Conservation (phyloP, 2,113 vertebrate species). For the Phasianus colchicus region DNA sequence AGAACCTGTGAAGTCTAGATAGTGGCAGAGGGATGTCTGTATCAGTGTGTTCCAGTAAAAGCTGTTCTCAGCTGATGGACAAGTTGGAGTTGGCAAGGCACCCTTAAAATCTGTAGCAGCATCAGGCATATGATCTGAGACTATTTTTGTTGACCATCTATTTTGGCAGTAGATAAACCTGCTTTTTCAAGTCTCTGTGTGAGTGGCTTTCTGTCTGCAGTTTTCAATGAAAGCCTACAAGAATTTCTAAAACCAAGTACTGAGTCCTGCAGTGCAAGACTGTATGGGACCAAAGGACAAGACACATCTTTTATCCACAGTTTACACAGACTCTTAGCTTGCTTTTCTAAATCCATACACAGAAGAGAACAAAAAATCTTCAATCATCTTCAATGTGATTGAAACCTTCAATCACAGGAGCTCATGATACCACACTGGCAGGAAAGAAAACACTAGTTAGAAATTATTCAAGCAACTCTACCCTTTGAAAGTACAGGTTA, state of each 20-base stretch:
- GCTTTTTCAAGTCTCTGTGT: neutral
- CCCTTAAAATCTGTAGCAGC: neutral
- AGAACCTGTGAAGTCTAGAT: neutral
- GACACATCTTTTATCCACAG: neutral
- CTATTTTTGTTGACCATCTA: neutral
- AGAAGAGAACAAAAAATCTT: neutral
- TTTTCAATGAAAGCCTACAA: neutral
- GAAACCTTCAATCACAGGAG: neutral
- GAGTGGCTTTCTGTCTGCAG: neutral
- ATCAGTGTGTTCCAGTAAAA: neutral
- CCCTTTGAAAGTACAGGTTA: neutral
- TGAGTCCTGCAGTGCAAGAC: neutral
- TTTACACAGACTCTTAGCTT: neutral
- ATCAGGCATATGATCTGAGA: neutral
- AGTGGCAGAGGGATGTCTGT: neutral
- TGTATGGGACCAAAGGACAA: neutral
- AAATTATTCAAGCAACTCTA: neutral
- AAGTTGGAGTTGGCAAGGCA: neutral
- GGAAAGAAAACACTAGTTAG: neutral
- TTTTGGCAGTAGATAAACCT: neutral
- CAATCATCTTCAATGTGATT: no score
- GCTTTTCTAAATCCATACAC: neutral
- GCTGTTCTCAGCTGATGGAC: neutral
- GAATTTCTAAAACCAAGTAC: neutral
- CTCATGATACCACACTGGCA: neutral